A percentile compares a stretch with the other conserved stretches of the same genome.
Conservation (phyloP, 2,888 invertebrate genomes). For the Parasteatoda lunata region DNA sequence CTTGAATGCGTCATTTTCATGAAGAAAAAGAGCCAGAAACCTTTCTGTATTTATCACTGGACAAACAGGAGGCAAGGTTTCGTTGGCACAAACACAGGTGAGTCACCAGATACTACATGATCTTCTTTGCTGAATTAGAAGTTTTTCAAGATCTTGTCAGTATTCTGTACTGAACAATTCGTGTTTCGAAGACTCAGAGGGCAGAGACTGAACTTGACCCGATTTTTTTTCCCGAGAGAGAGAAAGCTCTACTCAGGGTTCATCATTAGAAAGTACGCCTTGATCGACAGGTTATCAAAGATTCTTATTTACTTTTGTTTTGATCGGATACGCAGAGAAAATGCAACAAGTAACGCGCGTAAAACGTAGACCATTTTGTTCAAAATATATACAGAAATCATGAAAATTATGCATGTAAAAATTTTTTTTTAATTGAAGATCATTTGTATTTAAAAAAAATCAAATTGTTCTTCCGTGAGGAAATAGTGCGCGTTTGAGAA, state of each 20-base stretch:
- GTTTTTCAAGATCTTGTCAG: background rate
- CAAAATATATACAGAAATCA: too few relatives aligned
- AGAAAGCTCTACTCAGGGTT: background rate
- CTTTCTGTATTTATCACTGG: conserved; percentile 37
- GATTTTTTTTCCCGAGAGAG: background rate
- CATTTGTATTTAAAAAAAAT: too few relatives aligned
- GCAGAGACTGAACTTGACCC: background rate
- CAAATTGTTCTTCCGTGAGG: too few relatives aligned
- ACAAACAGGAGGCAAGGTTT: conserved; percentile 39
- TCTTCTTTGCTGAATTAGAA: background rate
- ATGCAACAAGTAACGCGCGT: too few relatives aligned
- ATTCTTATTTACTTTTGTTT: too few relatives aligned
- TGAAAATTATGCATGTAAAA: too few relatives aligned
- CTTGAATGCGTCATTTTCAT: background rate
- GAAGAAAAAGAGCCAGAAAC: background rate
- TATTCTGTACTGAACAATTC: background rate
- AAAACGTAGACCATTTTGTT: too few relatives aligned
- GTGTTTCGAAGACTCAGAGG: background rate
- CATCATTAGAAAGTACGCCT: too few relatives aligned
- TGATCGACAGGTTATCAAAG: too few relatives aligned
- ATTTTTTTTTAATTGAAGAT: too few relatives aligned
- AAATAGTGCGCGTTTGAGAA: too few relatives aligned
- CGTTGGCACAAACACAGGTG: conserved; percentile 39
- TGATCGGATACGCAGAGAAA: too few relatives aligned
- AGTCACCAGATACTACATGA: conserved; percentile 10